A percentile compares a stretch with the other conserved stretches of the same genome.
Evolutionary conservation across 2,113 vertebrate species (phyloP).

Genomic region (Ondatra zibethicus): DNA sequence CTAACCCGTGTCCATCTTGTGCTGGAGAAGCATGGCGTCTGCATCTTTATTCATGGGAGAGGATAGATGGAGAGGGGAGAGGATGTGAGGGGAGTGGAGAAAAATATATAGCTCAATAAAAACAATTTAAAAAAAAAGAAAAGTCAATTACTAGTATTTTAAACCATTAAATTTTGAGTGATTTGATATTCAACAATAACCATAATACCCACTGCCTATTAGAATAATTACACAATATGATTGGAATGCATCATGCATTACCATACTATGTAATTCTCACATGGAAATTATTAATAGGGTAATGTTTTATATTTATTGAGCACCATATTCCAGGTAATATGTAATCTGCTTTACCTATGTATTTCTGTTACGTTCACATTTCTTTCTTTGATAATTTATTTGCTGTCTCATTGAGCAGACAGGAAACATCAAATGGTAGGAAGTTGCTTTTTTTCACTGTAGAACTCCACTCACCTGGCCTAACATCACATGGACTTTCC

Average conservation of each 20-base stretch:
- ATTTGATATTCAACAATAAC: neutral
- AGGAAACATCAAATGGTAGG: neutral
- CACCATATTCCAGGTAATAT: neutral
- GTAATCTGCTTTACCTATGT: neutral
- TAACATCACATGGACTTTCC: neutral
- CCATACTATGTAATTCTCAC: neutral
- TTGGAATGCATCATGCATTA: neutral
- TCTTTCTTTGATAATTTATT: neutral
- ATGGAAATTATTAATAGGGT: neutral
- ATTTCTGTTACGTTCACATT: neutral
- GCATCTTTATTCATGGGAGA: too few relatives aligned
- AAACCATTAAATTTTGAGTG: neutral
- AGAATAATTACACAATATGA: neutral
- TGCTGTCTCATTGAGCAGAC: neutral
- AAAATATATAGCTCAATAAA: too few relatives aligned
- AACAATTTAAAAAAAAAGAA: neutral
- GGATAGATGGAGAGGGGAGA: too few relatives aligned
- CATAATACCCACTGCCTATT: neutral
- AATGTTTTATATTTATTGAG: conserved; percentile 16
- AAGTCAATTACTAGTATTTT: neutral
- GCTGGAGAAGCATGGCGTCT: too few relatives aligned
- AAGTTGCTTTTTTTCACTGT: neutral
- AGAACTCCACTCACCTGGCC: neutral
- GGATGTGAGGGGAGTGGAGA: too few relatives aligned
- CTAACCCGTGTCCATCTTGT: too few relatives aligned